phyloP scores from a whole-genome alignment of 2,888 invertebrate genomes.

The Leptopilina drosophilae region DNA sequence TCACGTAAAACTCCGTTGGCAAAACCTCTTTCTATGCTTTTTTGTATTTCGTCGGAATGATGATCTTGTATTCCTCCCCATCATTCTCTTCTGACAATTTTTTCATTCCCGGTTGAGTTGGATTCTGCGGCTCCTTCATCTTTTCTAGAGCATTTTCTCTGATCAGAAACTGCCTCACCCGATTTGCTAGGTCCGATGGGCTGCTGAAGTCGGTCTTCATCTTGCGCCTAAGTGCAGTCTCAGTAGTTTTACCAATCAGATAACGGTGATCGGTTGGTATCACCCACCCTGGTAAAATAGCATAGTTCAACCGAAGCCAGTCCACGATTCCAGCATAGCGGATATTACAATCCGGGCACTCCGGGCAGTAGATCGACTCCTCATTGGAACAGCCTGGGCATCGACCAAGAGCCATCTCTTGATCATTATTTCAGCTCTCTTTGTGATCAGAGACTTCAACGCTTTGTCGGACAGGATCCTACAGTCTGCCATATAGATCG shows the following conservation, averaged over 20 bases:
- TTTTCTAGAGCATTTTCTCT: slow-evolving; percentile 48
- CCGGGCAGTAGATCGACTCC: slow-evolving; percentile 30
- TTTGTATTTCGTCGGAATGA: no score
- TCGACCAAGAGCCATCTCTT: background rate
- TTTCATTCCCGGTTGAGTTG: no score
- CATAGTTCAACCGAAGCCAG: slow-evolving; percentile 50
- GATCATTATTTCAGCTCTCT: background rate
- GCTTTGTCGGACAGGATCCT: background rate
- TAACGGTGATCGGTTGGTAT: slow-evolving; percentile 43
- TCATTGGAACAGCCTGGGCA: background rate
- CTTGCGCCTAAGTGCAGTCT: no score
- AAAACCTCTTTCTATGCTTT: no score
- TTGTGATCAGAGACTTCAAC: background rate
- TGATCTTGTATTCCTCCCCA: no score
- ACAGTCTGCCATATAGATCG: background rate
- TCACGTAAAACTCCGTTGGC: no score
- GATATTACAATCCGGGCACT: slow-evolving; percentile 51
- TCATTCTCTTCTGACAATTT: no score
- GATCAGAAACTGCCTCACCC: slow-evolving; percentile 36
- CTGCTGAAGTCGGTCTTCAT: no score
- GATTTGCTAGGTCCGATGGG: no score
- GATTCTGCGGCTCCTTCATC: no score
- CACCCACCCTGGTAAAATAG: slow-evolving; percentile 42
- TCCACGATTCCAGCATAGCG: slow-evolving; percentile 46
- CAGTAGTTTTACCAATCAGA: slow-evolving; percentile 40